Conservation (phyloP, 2,113 vertebrate species). For the Formicarius rufipectus region DNA sequence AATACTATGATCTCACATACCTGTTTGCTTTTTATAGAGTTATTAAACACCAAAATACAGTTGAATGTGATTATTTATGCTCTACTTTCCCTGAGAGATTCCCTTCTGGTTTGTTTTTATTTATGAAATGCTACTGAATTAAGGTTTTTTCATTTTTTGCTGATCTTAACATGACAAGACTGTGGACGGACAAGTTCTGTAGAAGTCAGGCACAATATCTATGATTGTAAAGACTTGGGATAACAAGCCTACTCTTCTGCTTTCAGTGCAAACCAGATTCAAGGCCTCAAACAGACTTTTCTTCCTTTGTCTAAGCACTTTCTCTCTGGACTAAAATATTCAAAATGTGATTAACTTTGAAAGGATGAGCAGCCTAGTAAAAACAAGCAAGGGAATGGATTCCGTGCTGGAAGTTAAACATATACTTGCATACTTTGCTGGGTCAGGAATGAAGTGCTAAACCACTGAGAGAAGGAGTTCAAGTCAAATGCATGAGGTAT, state of each 20-base stretch:
- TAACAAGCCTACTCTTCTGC: background rate
- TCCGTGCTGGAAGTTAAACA: constrained; percentile 13
- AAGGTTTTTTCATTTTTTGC: background rate
- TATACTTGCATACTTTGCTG: background rate
- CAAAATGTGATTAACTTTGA: background rate
- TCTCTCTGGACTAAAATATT: background rate
- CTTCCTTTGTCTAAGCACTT: background rate
- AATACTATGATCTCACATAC: background rate
- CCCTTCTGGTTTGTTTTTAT: background rate
- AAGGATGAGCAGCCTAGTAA: background rate
- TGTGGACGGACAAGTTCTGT: background rate
- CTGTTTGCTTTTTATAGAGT: background rate
- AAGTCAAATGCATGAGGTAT: background rate
- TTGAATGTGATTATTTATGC: background rate
- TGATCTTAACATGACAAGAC: background rate
- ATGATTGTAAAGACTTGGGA: background rate
- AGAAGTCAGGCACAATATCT: background rate
- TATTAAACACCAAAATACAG: background rate
- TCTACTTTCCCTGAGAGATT: background rate
- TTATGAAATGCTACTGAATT: background rate
- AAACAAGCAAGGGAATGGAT: background rate
- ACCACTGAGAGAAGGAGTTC: background rate
- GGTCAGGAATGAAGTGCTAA: constrained; percentile 11
- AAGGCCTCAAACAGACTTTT: background rate
- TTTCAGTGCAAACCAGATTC: background rate